Evolutionary conservation across 2,888 invertebrate species (phyloP), one percentile per base, ranked within the genome.

Genomic region (Hirtodrosophila confusa): DNA sequence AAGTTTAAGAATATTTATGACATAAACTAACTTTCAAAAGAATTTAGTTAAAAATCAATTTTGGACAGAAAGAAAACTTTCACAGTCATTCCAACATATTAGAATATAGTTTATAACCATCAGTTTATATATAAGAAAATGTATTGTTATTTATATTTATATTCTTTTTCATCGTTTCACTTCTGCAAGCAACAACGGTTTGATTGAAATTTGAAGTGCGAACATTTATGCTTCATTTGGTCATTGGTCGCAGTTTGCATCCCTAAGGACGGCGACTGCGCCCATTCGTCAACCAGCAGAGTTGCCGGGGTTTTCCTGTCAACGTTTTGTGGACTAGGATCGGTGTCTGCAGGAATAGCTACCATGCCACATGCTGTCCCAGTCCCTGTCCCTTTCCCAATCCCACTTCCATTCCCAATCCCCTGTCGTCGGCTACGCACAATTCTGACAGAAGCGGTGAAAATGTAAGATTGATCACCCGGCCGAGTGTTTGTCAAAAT

Each of bases 381-480:
- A 56, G 53, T 7, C 36, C 23, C 39, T 33, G 29, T 17, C 27
- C 51, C 40, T 36, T 17, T 29, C 29, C 56, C 48, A 12, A 33
- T 77, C 51, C 47, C 37, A 43, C 9, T 72, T 35, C 45, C 54
- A 24, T 17, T 68, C 27, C 44, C 65, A 35, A 36, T 69, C 76
- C 76, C 76, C 62, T 86, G 86, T 85, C 86, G 79, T 85, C 83
- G 66, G 44, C 79, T 73, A 78, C 79, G 86, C 75, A 80, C 75
- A 86, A 63, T 88, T 89, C 89, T 91, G 91, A 91, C 90, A 91
- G 89, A 87, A 89, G 89, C 90, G 91, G 91, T 90, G 91, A 91
- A 91, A 91, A 91, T 91, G 90, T 88, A 89, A 91, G 91, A 91
- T 91, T 91, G 91, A 91, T 91, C 91, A 90, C 90, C 85, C 68